Percentiles rank a stretch among this genome's conserved stretches.
Evolutionary conservation across 2,113 vertebrate species (phyloP).

Genomic region (Xiphias gladius): DNA sequence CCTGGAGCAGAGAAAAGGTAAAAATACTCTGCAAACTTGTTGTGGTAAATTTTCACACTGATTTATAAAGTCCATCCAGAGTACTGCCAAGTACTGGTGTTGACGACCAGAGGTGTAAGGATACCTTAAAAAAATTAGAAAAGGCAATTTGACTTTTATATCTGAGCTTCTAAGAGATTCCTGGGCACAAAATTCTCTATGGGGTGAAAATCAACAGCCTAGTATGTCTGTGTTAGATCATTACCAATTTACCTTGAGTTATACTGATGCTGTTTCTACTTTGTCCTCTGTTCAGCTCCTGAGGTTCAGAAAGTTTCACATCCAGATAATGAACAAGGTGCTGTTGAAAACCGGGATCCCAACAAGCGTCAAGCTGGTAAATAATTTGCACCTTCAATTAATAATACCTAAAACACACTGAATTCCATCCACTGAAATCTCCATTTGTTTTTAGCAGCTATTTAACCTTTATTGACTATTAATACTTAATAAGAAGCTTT

Average conservation of each 20-base stretch:
- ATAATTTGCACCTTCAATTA: constrained; percentile 48
- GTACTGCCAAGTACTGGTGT: background rate
- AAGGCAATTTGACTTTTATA: background rate
- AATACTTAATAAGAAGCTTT: background rate
- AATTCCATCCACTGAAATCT: background rate
- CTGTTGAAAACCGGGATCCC: constrained; percentile 88
- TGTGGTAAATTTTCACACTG: background rate
- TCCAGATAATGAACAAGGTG: constrained; percentile 88
- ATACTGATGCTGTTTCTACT: background rate
- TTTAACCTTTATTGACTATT: background rate
- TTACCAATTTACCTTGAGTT: background rate
- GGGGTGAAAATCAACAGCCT: background rate
- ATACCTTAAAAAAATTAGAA: background rate
- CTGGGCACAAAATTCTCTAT: background rate
- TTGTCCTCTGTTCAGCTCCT: constrained; percentile 75
- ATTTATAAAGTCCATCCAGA: background rate
- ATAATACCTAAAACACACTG: background rate
- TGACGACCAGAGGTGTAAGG: background rate
- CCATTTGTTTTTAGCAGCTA: background rate
- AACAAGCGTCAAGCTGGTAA: constrained; percentile 88
- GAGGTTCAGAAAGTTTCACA: constrained; percentile 89
- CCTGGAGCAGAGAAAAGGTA: constrained; percentile 93
- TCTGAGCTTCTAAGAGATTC: background rate
- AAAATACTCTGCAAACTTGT: background rate
- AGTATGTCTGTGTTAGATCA: background rate